A percentile compares a stretch with the other conserved stretches of the same genome.
phyloP scores from a whole-genome alignment of 2,797 vertebrate species.

The Chelonia mydas region DNA sequence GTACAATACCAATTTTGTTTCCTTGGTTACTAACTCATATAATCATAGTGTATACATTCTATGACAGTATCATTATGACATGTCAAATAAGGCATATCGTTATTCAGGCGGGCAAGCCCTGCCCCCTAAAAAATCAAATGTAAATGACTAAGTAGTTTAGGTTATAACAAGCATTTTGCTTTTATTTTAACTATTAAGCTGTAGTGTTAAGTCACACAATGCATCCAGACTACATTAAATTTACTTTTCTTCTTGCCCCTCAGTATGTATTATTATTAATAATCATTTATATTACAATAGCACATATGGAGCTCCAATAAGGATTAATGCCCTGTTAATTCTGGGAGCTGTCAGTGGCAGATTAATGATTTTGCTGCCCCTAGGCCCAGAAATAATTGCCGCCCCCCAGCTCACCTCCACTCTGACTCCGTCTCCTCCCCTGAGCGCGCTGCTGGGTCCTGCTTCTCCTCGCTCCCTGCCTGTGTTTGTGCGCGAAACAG shows the following conservation, averaged over 20 bases:
- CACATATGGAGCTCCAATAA: background rate
- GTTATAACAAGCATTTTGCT: slow-evolving; percentile 7
- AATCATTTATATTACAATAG: background rate
- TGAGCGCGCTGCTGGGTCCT: too few species aligned
- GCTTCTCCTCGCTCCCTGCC: too few species aligned
- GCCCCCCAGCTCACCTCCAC: too few species aligned
- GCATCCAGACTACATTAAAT: background rate
- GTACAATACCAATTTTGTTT: slow-evolving; percentile 50
- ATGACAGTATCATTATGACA: slow-evolving; percentile 53
- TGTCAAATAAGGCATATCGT: slow-evolving; percentile 40
- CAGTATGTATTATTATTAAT: background rate
- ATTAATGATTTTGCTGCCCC: too few species aligned
- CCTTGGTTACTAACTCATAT: slow-evolving; percentile 59
- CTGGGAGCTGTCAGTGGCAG: background rate
- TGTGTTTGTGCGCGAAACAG: too few species aligned
- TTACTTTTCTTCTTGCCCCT: background rate
- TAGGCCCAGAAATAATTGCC: too few species aligned
- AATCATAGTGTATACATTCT: slow-evolving; percentile 49
- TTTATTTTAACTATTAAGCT: slow-evolving; percentile 15
- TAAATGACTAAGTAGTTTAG: slow-evolving; percentile 17
- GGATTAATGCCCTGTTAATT: background rate
- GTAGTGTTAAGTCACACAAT: background rate
- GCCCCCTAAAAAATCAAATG: background rate
- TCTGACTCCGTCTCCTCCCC: too few species aligned
- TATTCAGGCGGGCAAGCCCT: slow-evolving; percentile 29